A percentile compares a stretch with the other conserved stretches of the same genome.
phyloP scores from a whole-genome alignment of 2,888 invertebrate genomes.

The Lasioglossum oenotherae region DNA sequence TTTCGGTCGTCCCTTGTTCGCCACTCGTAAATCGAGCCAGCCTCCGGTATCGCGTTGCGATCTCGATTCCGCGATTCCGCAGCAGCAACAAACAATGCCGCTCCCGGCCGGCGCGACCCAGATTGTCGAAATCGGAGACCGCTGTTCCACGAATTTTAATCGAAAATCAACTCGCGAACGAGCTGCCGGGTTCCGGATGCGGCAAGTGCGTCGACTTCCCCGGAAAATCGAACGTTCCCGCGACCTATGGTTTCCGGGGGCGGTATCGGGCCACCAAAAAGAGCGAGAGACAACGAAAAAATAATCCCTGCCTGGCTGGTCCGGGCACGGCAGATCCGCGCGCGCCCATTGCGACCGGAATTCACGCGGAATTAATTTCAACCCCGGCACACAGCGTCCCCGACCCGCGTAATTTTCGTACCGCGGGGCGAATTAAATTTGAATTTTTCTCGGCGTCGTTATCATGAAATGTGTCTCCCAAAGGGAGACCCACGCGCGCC shows the following conservation, averaged over 20 bases:
- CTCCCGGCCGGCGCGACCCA: conserved; percentile 31
- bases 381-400: not conserved
- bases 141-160: conserved; percentile 49
- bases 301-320: not conserved
- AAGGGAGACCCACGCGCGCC: conserved; percentile 33
- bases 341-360: conserved; percentile 24
- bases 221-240: conserved; percentile 5
- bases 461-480: conserved; percentile 55
- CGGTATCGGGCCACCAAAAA: not conserved
- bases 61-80: conserved; percentile 56
- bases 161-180: conserved; percentile 36
- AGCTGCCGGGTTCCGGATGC: conserved; percentile 6
- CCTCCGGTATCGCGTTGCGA: conserved; percentile 49
- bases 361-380: conserved; percentile 47
- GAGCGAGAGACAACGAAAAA: not conserved
- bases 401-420: conserved; percentile 37
- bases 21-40: conserved; percentile 61
- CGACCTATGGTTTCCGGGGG: not conserved
- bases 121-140: conserved; percentile 39
- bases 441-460: conserved; percentile 49
- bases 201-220: conserved; percentile 15
- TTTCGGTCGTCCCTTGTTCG: conserved; percentile 35
- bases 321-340: not conserved
- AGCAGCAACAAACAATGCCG: conserved; percentile 55
- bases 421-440: conserved; percentile 47